Evolutionary conservation across 2,888 invertebrate species (phyloP).

Genomic region (Desoria tigrina): DNA sequence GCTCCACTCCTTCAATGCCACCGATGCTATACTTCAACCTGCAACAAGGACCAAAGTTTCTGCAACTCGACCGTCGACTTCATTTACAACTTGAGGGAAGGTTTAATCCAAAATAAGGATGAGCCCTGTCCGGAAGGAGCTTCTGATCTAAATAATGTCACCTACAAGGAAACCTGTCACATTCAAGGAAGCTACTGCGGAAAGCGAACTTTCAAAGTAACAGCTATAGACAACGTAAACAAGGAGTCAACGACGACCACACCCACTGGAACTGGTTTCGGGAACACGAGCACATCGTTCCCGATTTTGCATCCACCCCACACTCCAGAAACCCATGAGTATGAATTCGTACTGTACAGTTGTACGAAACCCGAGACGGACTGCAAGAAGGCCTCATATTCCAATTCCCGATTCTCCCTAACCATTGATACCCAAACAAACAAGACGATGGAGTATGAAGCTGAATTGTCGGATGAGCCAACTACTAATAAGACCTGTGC

Average conservation of each 20-base stretch:
- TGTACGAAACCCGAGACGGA: slow-evolving; percentile 12
- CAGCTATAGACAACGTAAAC: background rate
- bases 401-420: background rate
- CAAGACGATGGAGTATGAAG: background rate
- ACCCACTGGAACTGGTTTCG: too few relatives aligned
- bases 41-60: background rate
- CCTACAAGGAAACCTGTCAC: slow-evolving; percentile 9
- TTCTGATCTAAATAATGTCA: background rate
- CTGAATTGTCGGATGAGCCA: slow-evolving; percentile 14
- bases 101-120: background rate
- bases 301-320: background rate
- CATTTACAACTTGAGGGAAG: background rate
- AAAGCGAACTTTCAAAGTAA: slow-evolving; percentile 13
- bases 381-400: slow-evolving; percentile 3
- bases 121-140: background rate
- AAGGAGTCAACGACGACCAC: background rate
- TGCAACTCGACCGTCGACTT: background rate
- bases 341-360: slow-evolving; percentile 10
- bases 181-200: slow-evolving; percentile 12
- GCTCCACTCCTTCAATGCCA: background rate
- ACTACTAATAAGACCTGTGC: slow-evolving; percentile 15
- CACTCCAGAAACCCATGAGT: background rate
- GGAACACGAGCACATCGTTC: background rate
- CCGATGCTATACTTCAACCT: background rate
- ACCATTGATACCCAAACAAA: background rate